Evolutionary conservation across 2,888 invertebrate genomes (phyloP).

Genomic region (Achlya flavicornis): DNA sequence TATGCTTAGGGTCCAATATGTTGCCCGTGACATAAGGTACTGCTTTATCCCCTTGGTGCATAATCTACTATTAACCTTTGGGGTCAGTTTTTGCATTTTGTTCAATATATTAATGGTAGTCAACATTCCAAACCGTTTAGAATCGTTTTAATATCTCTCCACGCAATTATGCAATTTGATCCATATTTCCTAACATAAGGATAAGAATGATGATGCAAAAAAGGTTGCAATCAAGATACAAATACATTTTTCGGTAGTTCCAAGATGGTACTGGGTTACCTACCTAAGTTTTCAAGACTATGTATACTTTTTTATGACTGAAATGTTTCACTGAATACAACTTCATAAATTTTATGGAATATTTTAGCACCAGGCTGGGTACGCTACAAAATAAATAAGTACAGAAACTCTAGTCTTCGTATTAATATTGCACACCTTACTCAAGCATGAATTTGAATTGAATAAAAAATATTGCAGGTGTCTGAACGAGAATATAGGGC

Average conservation of each 20-base stretch:
- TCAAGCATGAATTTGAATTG: not conserved
- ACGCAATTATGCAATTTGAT: no score
- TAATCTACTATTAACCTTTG: no score
- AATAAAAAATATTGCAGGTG: constrained; percentile 2
- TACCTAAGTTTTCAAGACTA: not conserved
- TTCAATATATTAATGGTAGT: no score
- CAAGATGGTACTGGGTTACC: not conserved
- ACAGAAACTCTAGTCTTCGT: not conserved
- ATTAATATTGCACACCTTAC: constrained; percentile 3
- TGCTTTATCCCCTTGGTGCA: no score
- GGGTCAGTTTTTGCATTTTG: no score
- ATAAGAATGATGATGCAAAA: no score
- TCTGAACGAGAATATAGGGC: not conserved
- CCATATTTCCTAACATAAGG: no score
- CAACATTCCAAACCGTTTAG: no score
- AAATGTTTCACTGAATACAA: not conserved
- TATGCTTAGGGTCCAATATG: no score
- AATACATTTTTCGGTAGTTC: not conserved
- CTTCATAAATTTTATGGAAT: constrained; percentile 10
- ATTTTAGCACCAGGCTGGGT: not conserved
- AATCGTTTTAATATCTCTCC: no score
- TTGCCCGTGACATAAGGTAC: no score
- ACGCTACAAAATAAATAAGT: constrained; percentile 4
- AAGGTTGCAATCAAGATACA: no score
- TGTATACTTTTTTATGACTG: not conserved